Conservation (phyloP, 2,113 vertebrate genomes). For the Toxotes chatareus region DNA sequence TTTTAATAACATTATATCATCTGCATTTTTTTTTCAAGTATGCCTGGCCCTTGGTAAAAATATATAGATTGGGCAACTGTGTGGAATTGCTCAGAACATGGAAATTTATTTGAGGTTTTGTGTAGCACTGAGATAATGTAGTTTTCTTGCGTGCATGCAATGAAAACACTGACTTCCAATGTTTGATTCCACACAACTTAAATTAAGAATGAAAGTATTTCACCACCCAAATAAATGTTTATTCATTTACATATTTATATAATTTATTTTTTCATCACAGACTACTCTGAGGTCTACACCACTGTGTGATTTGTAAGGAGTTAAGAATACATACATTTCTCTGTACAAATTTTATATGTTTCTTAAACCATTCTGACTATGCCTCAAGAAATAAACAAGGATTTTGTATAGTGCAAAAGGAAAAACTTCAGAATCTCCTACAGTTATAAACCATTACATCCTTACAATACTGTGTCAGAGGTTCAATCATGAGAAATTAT, state of each 20-base stretch:
- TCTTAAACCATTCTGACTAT: slow-evolving; percentile 33
- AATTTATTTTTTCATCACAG: slow-evolving; percentile 50
- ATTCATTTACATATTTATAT: slow-evolving; percentile 78
- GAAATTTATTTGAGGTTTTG: slow-evolving; percentile 10
- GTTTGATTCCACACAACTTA: not conserved
- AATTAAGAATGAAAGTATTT: slow-evolving; percentile 25
- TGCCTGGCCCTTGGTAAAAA: not conserved
- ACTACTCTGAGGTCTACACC: slow-evolving; percentile 28
- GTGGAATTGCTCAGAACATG: slow-evolving; percentile 6
- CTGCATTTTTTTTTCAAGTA: not conserved
- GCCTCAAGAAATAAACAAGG: slow-evolving; percentile 35
- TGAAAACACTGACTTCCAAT: not conserved
- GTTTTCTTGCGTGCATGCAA: not conserved
- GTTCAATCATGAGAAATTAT: slow-evolving; percentile 26
- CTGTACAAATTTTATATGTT: slow-evolving; percentile 61
- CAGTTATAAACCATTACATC: slow-evolving; percentile 32
- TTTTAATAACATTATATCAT: not conserved
- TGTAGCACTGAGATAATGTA: not conserved
- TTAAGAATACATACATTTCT: slow-evolving; percentile 49
- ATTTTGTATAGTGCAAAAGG: slow-evolving; percentile 70
- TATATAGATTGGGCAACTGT: not conserved
- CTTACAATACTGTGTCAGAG: slow-evolving; percentile 29
- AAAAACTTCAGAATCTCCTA: slow-evolving; percentile 40
- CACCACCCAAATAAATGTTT: slow-evolving; percentile 69
- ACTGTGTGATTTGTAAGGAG: slow-evolving; percentile 39